phyloP scores from a whole-genome alignment of 2,113 vertebrate genomes.

The Peromyscus leucopus region DNA sequence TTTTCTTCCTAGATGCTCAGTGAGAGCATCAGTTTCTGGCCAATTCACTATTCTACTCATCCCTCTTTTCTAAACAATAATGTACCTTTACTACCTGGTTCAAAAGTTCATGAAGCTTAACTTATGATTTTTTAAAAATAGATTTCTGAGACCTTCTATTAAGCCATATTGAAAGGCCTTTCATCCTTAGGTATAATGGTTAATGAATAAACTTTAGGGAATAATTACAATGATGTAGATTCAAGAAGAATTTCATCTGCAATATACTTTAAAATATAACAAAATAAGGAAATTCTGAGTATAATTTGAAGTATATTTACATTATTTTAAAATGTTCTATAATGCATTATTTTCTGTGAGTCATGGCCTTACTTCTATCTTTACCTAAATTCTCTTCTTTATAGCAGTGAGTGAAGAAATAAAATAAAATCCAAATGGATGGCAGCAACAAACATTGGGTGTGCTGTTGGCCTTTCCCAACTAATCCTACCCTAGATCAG shows the following conservation, averaged over 20 bases:
- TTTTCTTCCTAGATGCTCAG: neutral
- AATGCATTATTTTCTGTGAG: neutral
- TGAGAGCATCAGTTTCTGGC: neutral
- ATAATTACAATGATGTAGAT: neutral
- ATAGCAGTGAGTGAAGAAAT: neutral
- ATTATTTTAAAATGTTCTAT: neutral
- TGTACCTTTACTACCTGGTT: neutral
- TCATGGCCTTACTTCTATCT: neutral
- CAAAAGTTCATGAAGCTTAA: neutral
- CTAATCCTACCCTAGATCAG: neutral
- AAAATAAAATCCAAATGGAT: neutral
- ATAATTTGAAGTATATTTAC: neutral
- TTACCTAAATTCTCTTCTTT: neutral
- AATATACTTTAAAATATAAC: neutral
- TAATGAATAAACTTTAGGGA: neutral
- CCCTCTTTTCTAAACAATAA: neutral
- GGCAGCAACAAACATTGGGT: neutral
- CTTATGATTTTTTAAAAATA: neutral
- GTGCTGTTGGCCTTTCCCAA: neutral
- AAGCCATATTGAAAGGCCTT: neutral
- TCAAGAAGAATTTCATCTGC: neutral
- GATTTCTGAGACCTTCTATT: neutral
- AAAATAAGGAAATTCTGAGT: neutral
- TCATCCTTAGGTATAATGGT: neutral
- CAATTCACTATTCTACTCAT: neutral